Percentiles rank a stretch among this genome's conserved stretches.
phyloP scores from a whole-genome alignment of 1,140 invertebrate species.

The Apis florea region DNA sequence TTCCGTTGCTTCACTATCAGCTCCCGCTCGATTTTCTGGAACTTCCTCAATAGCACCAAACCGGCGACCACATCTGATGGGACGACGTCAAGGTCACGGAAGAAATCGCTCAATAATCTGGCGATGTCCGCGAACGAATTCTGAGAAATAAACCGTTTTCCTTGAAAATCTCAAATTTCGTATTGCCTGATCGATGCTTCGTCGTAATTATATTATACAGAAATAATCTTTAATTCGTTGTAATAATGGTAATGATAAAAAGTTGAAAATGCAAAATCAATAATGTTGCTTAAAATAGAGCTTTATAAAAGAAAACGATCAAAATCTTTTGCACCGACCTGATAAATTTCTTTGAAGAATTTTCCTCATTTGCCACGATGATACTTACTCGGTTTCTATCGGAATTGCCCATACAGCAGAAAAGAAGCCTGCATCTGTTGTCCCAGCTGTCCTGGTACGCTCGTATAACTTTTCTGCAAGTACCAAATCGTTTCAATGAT shows the following conservation, averaged over 20 bases:
- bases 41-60: constrained; percentile 89
- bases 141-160: constrained; percentile 70
- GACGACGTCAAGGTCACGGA: constrained; percentile 94
- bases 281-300: not conserved
- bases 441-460: constrained; percentile 96
- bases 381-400: constrained; percentile 86
- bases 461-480: constrained; percentile 90
- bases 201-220: not conserved
- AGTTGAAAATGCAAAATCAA: not conserved
- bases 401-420: constrained; percentile 92
- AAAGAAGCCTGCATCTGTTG: constrained; percentile 90
- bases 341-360: not conserved
- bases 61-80: constrained; percentile 95
- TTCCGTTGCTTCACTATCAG: constrained; percentile 89
- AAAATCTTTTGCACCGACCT: not conserved
- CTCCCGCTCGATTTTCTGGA: constrained; percentile 90
- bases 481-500: not conserved
- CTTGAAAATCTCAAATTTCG: not conserved
- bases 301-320: not conserved
- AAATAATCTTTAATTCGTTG: not conserved
- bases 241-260: too few species aligned
- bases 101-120: constrained; percentile 92
- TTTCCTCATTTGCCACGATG: not conserved
- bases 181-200: too few species aligned
- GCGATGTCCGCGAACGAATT: constrained; percentile 94